A percentile compares a stretch with the other conserved stretches of the same genome.
phyloP scores from a whole-genome alignment of 2,113 vertebrate species.

The Trematocara variabile region DNA sequence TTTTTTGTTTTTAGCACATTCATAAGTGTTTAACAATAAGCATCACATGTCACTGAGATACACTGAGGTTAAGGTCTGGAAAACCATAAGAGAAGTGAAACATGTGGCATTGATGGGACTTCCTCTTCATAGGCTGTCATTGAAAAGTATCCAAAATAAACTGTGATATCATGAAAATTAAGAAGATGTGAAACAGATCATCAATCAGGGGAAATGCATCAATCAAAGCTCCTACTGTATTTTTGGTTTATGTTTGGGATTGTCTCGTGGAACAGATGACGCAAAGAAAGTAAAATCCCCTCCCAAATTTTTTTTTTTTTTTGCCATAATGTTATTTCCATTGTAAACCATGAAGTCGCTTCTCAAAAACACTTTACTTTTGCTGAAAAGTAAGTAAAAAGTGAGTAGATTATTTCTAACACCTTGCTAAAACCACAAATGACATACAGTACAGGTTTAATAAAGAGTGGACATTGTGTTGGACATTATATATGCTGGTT shows the following conservation, averaged over 20 bases:
- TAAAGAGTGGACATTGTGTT: background rate
- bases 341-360: background rate
- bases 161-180: background rate
- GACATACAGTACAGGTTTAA: background rate
- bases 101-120: background rate
- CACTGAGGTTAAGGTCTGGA: background rate
- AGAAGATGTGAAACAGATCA: background rate
- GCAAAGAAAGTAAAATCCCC: background rate
- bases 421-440: background rate
- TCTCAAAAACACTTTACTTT: background rate
- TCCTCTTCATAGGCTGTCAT: background rate
- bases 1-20: background rate
- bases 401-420: background rate
- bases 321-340: background rate
- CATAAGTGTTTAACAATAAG: background rate
- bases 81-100: background rate
- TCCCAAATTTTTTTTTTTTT: rapidly evolving
- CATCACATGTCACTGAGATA: background rate
- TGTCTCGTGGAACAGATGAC: background rate
- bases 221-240: background rate
- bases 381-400: background rate
- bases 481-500: background rate
- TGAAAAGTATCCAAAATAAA: background rate
- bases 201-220: background rate
- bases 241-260: background rate